These are phyloP conservation scores for Anagyrus pseudococci DNA, from an alignment of 2,888 invertebrate species.

Conservation along the genomic window DNA sequence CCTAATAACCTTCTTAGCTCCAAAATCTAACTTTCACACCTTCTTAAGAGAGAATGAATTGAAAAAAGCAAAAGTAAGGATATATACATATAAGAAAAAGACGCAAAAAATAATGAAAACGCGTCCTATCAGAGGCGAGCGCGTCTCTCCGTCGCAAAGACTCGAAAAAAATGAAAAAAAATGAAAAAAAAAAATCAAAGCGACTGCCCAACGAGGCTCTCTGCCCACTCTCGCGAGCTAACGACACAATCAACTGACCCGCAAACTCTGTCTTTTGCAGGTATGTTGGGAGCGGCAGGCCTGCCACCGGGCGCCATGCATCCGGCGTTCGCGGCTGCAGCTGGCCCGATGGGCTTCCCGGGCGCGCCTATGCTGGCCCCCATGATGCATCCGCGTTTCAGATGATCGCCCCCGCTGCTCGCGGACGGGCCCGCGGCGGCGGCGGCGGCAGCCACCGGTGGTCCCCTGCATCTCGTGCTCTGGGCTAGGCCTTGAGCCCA, in stretches of 20 bases:
- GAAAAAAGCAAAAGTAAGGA: neutral
- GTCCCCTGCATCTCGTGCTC: conserved; percentile 66
- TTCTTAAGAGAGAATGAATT: conserved; percentile 16
- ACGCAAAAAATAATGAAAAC: no score
- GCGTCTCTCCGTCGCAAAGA: no score
- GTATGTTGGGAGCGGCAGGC: conserved; percentile 58
- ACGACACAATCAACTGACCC: conserved; percentile 16
- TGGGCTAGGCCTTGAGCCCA: conserved; percentile 66
- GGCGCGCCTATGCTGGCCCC: conserved; percentile 66
- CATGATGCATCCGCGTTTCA: conserved; percentile 84
- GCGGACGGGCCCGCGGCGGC: conserved; percentile 65
- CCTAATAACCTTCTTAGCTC: no score
- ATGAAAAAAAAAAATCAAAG: conserved; percentile 5
- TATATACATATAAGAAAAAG: neutral
- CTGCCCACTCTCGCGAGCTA: neutral
- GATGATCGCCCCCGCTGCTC: conserved; percentile 75
- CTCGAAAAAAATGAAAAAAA: conserved; percentile 2
- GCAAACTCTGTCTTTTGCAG: conserved; percentile 55
- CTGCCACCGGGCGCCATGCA: conserved; percentile 64
- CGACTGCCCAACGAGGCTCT: neutral
- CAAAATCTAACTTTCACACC: conserved; percentile 32
- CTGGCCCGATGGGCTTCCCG: conserved; percentile 64
- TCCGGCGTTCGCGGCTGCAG: conserved; percentile 64
- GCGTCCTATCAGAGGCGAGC: no score
- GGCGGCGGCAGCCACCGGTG: no score